Evolutionary conservation across 2,888 invertebrate species (phyloP).

Genomic region (Eupelmus urozonus): DNA sequence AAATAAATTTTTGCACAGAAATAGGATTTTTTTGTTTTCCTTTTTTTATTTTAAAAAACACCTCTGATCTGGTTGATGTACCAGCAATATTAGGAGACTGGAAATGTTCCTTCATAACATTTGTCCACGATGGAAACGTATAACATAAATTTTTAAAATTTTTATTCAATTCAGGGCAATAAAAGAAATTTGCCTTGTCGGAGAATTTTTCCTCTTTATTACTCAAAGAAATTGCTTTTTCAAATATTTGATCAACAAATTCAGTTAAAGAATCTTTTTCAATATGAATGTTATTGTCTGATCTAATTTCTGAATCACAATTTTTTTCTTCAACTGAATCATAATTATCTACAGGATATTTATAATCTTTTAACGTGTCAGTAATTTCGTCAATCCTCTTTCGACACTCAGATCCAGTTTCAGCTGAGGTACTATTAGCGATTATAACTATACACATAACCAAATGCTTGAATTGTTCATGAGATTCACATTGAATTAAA

Average conservation of each 20-base stretch:
- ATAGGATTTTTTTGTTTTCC: not conserved
- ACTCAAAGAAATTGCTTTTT: not conserved
- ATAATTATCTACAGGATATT: not conserved
- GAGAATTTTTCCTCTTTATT: not conserved
- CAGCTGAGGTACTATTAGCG: not conserved
- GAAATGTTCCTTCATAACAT: conserved; percentile 48
- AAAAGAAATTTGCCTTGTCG: conserved; percentile 1
- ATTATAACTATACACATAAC: conserved; percentile 1
- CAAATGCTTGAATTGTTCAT: not conserved
- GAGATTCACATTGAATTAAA: not conserved
- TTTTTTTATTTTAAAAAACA: conserved; percentile 45
- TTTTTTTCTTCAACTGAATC: not conserved
- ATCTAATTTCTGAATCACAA: not conserved
- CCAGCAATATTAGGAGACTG: conserved; percentile 21
- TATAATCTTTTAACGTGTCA: not conserved
- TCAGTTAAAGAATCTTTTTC: not conserved
- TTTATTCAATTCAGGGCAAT: conserved; percentile 20
- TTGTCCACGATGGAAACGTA: conserved; percentile 46
- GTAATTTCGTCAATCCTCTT: not conserved
- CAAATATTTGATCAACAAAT: conserved; percentile 21
- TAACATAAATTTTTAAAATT: conserved; percentile 4
- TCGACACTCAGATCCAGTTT: not conserved
- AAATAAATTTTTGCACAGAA: not conserved
- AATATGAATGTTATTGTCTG: not conserved
- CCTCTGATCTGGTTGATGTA: conserved; percentile 47